Evolutionary conservation across 2,888 invertebrate species (phyloP), one percentile per base, ranked within the genome.

Genomic region (Sphaerophoria rueppellii): DNA sequence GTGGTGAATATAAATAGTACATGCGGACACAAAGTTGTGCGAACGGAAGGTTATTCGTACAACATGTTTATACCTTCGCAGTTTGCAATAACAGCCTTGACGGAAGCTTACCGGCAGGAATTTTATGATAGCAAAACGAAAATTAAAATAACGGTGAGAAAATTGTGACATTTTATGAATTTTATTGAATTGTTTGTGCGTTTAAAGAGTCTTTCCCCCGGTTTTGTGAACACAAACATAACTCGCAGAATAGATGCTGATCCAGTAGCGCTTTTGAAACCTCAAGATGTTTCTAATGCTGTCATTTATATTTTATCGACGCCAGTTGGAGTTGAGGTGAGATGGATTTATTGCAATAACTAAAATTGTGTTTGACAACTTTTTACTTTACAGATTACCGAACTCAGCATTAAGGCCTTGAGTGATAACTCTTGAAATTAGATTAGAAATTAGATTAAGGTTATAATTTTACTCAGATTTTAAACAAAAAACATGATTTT

Each of bases 1-100:
- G 92, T 93, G 35, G 89, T 94, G 14, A 91, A 93, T 12, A 91
- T 93, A 4, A 93, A 92, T 70, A 92, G 92, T 80, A 89, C 91
- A 57, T 89, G 89, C 3, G 92, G 92, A 0, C 92, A 92, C 40
- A 88, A 88, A 37, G 88, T 91, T 6, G 88, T 91, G 3, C 89
- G 89, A 48, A 90, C 90, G 72, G 89, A 89, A 6, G 89, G 89
- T 0, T 63, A 90, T 70, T 90, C 90, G 1, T 90, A 90, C 16
- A 92, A 91, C 58, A 90, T 92, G 32, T 92, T 92, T 88, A 89
- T 90, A 60, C 90, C 91, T 0, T 91, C 91, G 0, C 92, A 92
- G 74, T 89, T 89, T 86, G 92, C 92, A 9, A 89, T 92, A 4
- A 91, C 91, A 6, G 91, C 92, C 6, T 89, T 92, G 86, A 90